These are phyloP conservation scores for Lacerta bilineata DNA, from an alignment of 2,797 vertebrate genomes.

Conservation along the genomic window DNA sequence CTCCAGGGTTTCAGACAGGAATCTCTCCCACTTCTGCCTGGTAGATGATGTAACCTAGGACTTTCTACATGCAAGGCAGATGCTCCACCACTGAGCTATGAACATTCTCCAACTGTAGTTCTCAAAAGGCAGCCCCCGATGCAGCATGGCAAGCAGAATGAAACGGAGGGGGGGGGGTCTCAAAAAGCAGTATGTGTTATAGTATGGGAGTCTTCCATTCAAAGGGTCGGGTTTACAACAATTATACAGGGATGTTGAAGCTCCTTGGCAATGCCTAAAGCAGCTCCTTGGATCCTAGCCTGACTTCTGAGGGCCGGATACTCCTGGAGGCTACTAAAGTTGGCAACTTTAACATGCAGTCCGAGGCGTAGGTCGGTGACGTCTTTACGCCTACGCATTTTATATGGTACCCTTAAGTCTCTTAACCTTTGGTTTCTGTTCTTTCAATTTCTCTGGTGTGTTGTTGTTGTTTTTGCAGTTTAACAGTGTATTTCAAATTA, in stretches of 20 bases:
- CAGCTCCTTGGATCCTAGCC: background rate
- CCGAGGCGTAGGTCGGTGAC: background rate
- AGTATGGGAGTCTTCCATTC: background rate
- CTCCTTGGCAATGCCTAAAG: no score
- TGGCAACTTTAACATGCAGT: constrained; percentile 4
- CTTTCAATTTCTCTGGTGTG: background rate
- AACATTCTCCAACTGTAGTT: no score
- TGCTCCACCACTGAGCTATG: no score
- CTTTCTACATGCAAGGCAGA: no score
- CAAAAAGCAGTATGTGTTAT: background rate
- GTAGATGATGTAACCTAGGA: no score
- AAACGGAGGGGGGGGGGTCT: background rate
- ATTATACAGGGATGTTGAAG: background rate
- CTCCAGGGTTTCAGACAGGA: no score
- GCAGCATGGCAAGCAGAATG: background rate
- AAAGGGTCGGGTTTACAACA: background rate
- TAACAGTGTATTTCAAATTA: constrained; percentile 26
- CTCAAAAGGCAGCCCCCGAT: no score
- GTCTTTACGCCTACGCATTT: background rate
- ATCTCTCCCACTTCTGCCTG: no score
- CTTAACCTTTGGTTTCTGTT: constrained; percentile 15
- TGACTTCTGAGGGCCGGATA: background rate
- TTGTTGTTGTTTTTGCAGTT: background rate
- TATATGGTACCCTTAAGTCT: background rate
- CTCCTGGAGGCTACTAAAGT: background rate